Conservation (phyloP, 1,140 invertebrate species). For the Ylistrum balloti region DNA sequence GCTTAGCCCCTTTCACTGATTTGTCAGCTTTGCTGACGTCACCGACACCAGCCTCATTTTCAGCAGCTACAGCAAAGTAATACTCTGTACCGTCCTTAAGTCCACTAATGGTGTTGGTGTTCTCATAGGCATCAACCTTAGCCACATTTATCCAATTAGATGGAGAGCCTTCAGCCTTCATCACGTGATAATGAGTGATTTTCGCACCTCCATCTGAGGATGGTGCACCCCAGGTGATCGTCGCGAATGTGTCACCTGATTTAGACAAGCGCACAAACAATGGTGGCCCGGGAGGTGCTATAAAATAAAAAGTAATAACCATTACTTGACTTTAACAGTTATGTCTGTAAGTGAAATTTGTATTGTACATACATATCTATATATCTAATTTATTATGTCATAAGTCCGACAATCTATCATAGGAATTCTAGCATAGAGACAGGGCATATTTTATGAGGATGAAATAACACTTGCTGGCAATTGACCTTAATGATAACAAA, state of each 20-base stretch:
- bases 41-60: slow-evolving; percentile 96
- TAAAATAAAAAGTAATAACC: slow-evolving; percentile 82
- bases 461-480: too few species aligned
- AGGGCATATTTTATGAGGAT: too few species aligned
- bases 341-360: too few species aligned
- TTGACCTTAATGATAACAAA: too few species aligned
- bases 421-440: too few species aligned
- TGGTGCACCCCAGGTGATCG: slow-evolving; percentile 95
- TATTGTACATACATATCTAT: too few species aligned
- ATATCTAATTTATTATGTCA: too few species aligned
- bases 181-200: slow-evolving; percentile 84
- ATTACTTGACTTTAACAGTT: too few species aligned
- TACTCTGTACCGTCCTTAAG: slow-evolving; percentile 94
- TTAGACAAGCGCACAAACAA: slow-evolving; percentile 96
- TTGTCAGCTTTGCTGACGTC: slow-evolving; percentile 87
- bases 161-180: slow-evolving; percentile 76
- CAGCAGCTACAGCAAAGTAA: slow-evolving; percentile 95
- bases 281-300: slow-evolving; percentile 94
- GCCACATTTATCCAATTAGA: slow-evolving; percentile 71
- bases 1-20: slow-evolving; percentile 84
- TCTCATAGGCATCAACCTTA: slow-evolving; percentile 89
- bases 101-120: slow-evolving; percentile 91
- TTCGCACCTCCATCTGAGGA: slow-evolving; percentile 95
- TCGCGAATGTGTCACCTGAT: slow-evolving; percentile 93
- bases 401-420: too few species aligned